These are phyloP conservation scores for Drosophila simulans DNA, from an alignment of 1,140 invertebrate species.

Conservation along the genomic window DNA sequence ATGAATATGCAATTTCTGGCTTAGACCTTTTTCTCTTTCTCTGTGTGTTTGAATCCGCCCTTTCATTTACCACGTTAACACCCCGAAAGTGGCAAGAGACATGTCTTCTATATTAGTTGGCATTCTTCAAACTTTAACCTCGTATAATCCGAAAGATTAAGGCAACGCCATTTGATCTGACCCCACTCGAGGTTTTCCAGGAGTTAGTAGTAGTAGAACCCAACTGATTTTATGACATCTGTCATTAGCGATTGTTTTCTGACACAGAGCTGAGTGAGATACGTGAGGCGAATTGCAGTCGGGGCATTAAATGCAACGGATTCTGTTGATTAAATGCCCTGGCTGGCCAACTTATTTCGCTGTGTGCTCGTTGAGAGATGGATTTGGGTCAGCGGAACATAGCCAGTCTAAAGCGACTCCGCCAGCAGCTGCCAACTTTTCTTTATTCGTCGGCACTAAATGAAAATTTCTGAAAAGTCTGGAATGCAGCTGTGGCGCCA, in stretches of 20 bases:
- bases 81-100: constrained; percentile 23
- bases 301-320: constrained; percentile 48
- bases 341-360: constrained; percentile 57
- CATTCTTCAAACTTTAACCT: constrained; percentile 39
- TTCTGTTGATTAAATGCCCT: constrained; percentile 56
- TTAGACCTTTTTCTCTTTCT: constrained; percentile 14
- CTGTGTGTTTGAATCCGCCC: constrained; percentile 11
- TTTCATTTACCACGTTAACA: constrained; percentile 49
- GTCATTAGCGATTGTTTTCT: constrained; percentile 10
- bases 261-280: constrained; percentile 7
- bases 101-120: constrained; percentile 16
- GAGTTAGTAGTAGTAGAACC: neutral
- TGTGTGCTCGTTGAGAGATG: constrained; percentile 45
- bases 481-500: constrained; percentile 40
- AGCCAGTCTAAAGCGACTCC: neutral
- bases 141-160: constrained; percentile 20
- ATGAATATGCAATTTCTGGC: constrained; percentile 50
- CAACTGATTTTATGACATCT: constrained; percentile 48
- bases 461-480: constrained; percentile 47
- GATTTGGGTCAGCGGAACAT: constrained; percentile 54
- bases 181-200: neutral
- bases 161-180: neutral
- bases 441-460: constrained; percentile 53
- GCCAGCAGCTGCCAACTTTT: constrained; percentile 50
- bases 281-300: constrained; percentile 20